Conservation (phyloP, 1,140 invertebrate species). For the Cydia strobilella region DNA sequence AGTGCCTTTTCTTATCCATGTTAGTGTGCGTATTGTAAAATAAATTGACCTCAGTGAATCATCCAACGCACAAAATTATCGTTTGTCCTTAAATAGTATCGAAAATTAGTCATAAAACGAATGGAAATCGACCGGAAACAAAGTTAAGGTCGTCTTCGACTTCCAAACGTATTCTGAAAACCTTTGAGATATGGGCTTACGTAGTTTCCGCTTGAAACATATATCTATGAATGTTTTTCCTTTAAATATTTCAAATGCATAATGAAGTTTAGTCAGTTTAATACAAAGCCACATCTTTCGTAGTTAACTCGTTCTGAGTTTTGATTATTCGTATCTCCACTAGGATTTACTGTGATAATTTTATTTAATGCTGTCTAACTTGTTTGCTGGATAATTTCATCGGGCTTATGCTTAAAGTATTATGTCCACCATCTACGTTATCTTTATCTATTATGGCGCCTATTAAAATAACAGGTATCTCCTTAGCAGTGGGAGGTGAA, state of each 20-base stretch:
- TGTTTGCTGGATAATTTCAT: too few species aligned
- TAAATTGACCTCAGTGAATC: constrained; percentile 17
- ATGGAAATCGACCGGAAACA: constrained; percentile 20
- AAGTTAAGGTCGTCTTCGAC: neutral
- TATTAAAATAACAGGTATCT: constrained; percentile 11
- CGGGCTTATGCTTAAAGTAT: too few species aligned
- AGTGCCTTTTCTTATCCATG: neutral
- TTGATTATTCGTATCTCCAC: too few species aligned
- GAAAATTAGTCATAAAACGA: constrained; percentile 31
- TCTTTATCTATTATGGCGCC: constrained; percentile 1
- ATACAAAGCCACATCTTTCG: too few species aligned
- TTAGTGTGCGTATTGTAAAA: neutral
- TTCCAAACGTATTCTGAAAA: neutral
- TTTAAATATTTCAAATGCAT: neutral
- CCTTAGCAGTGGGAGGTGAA: constrained; percentile 7
- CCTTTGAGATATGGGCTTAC: neutral
- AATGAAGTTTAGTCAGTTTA: too few species aligned
- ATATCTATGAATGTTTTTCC: neutral
- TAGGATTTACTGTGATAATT: too few species aligned
- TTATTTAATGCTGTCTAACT: too few species aligned
- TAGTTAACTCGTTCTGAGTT: too few species aligned
- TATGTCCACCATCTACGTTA: neutral
- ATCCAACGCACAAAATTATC: constrained; percentile 14
- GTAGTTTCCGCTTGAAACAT: neutral
- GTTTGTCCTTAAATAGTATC: constrained; percentile 21